Base-by-base conservation (phyloP, 37 sponge, comb jelly and placozoan species). In the Cliona cf. orientalis region DNA sequence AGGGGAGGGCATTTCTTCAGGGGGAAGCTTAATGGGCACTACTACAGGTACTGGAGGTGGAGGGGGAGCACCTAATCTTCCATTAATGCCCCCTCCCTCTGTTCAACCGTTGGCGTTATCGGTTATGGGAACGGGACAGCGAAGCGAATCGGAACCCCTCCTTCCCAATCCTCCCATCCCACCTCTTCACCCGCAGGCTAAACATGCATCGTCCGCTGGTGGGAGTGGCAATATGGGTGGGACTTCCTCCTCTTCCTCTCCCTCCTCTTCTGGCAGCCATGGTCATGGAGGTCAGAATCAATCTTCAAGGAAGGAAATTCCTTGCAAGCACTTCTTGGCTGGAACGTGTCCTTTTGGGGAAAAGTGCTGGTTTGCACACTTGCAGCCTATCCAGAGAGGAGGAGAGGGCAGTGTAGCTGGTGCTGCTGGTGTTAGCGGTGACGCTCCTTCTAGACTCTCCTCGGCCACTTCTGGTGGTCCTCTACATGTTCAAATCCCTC, bases 341-440 rank as follows among this genome's bases (percentile, higher is more conserved):
- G 84, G 81, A 46, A 46, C 61, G 42, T 94, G 94, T 45, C 86
- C 87, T 0, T 94, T 69, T 74, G 94, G 90, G 0, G 87, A 86
- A 22, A 86, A 76, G 42, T 94, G 94, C 42, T 85, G 94, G 82
- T 94, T 87, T 69, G 73, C 75, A 9, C 94, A 95, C 37, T 89
- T 86, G 9, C 72, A 71, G 1, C 57, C 60, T 22, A 45, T 21
- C 1, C 1, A 12, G 4, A 4, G 9, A 23, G 34, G 57, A 14
- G 32, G 44, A 31, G 25, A 22, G 46, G 39, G 29, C 46, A 45
- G 46, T 12, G 46, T 43, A 2, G 53, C 39, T n/a, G 56, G 73
- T 22, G 1, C 56, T 3, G 5, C 34, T 66, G 67, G 67, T 12
- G 28, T 29, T 4, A 3, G 11, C 5, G 28, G 4, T 66, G 56